Percentiles rank a stretch among this genome's conserved stretches.
phyloP scores from a whole-genome alignment of 1,140 invertebrate genomes.

The Idris sp. region DNA sequence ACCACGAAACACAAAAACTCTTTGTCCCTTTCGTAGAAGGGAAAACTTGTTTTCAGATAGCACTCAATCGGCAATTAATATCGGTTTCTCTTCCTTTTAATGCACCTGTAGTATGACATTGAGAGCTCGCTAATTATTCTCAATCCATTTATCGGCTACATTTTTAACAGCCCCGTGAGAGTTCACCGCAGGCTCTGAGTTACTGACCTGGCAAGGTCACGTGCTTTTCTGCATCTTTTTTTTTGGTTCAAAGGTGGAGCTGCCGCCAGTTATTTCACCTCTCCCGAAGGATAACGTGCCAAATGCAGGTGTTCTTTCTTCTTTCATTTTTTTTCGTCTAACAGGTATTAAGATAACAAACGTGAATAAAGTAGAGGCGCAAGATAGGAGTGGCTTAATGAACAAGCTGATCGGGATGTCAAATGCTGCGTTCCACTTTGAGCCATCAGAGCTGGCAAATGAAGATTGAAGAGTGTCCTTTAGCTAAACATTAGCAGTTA shows the following conservation, averaged over 20 bases:
- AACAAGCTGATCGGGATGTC: not conserved
- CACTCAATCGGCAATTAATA: conserved; percentile 59
- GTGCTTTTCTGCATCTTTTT: conserved; percentile 12
- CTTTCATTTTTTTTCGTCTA: no score
- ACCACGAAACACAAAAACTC: no score
- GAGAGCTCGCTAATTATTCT: conserved; percentile 51
- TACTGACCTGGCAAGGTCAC: conserved; percentile 52
- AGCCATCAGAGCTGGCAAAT: no score
- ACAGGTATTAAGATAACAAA: conserved; percentile 28
- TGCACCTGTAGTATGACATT: conserved; percentile 19
- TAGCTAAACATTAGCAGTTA: not conserved
- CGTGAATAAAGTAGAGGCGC: conserved; percentile 40
- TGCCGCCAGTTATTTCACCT: no score
- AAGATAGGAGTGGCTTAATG: conserved; percentile 20
- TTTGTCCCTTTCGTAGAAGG: no score
- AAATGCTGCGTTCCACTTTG: conserved; percentile 55
- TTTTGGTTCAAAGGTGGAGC: not conserved
- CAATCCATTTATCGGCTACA: conserved; percentile 42
- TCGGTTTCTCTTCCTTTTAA: conserved; percentile 52
- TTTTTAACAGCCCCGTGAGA: no score
- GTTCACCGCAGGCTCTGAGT: conserved; percentile 31
- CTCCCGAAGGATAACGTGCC: conserved; percentile 2
- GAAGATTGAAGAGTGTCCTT: conserved; percentile 18
- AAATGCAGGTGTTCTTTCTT: no score
- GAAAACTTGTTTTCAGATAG: conserved; percentile 37